Base-by-base conservation (phyloP, 1,140 invertebrate genomes). In the Drosophila virilis region DNA sequence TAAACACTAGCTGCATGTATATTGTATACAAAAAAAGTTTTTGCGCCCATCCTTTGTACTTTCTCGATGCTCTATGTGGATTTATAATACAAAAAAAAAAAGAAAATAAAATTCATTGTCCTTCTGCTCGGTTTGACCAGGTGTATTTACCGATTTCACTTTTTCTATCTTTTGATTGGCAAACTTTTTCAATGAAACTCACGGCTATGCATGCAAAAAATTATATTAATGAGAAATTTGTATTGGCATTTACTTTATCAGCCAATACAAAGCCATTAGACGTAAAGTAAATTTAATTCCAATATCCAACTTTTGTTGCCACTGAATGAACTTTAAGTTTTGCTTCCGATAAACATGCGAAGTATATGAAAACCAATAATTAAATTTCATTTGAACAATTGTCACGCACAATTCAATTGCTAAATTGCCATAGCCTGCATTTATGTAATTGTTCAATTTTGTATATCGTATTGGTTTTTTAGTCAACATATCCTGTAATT, bases 181-280 rank as follows among this genome's bases (percentile, higher is more conserved):
- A 79, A 78, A 82, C 72, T 82, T 82, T 79, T 70, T 22, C 45
- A 76, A 75, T 70, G 42, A 68, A 65, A 51, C 37, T 46, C n/a
- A 58, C 15, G 37, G 33, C 22, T 35, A 8, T 35, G 12, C 22
- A 45, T 43, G 43, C 12, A 35, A 54, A 42, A 59, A 58, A 51
- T 33, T 35, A 9, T 7, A 38, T 15, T 40, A 61, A 58, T 67
- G 61, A 76, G 50, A 57, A 64, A 74, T 58, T 46, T 37, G 13
- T 43, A 28, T 43, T 10, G 15, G 10, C 28, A 42, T 51, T 37
- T 61, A 12, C 43, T 48, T 37, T 9, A 6, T 0, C 32, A 13
- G 32, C 12, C 17, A 35, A 55, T 38, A 35, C 1, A 15, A 48
- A 60, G 13, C 4, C 32, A 15, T 15, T 28, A 15, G n/a, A 28